Conservation (phyloP, 2,797 vertebrate genomes). For the Xenentodon cancila region DNA sequence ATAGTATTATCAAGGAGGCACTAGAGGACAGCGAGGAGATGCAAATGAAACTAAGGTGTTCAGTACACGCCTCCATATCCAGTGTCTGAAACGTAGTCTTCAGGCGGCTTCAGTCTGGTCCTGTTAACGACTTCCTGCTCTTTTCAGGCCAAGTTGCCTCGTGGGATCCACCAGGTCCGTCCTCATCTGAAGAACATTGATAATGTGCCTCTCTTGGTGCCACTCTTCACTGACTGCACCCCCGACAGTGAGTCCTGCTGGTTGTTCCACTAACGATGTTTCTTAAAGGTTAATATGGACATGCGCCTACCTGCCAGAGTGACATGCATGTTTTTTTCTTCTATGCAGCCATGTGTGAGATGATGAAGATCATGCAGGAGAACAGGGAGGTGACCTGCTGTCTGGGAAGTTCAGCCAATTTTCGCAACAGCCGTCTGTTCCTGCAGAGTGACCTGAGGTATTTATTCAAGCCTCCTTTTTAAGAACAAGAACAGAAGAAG, state of each 20-base stretch:
- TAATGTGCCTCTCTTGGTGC: constrained; percentile 97
- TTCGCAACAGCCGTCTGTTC: constrained; percentile 94
- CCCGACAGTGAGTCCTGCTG: constrained; percentile 90
- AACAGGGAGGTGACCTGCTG: constrained; percentile 97
- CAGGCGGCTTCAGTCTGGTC: no score
- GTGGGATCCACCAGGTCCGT: constrained; percentile 97
- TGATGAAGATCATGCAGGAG: constrained; percentile 99
- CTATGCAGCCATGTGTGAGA: constrained; percentile 95
- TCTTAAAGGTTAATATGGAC: no score
- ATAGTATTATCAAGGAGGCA: no score
- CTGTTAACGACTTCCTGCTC: background rate
- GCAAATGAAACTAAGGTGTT: no score
- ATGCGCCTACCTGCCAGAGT: no score
- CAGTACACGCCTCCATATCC: no score
- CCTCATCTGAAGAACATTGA: constrained; percentile 98
- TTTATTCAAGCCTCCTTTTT: no score
- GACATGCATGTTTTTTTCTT: no score
- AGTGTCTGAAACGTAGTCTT: no score
- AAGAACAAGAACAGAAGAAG: no score
- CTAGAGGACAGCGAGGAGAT: no score
- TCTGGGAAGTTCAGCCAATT: constrained; percentile 95
- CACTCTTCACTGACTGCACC: constrained; percentile 98
- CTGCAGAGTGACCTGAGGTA: constrained; percentile 96
- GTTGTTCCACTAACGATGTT: no score
- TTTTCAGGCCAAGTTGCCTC: constrained; percentile 95